Evolutionary conservation across 2,113 vertebrate species (phyloP).

Genomic region (Sorex araneus): DNA sequence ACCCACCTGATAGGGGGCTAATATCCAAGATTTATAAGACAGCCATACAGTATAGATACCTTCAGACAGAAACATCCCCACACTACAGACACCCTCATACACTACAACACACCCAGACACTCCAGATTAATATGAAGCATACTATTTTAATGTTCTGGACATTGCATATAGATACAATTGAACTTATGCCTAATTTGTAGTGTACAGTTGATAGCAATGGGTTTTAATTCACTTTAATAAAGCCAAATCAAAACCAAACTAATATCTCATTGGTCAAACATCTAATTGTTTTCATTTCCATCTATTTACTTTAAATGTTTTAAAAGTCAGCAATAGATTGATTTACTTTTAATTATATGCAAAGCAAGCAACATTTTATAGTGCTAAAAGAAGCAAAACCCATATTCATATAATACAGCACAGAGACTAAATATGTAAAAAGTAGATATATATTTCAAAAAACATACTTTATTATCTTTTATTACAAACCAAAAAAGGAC

Average conservation of each 20-base stretch:
- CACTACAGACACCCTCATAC: too few relatives aligned
- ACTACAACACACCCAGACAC: too few relatives aligned
- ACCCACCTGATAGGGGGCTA: too few relatives aligned
- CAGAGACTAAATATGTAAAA: neutral
- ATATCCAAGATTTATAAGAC: too few relatives aligned
- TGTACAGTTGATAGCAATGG: neutral
- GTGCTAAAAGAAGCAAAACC: neutral
- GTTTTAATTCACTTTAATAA: too few relatives aligned
- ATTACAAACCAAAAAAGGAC: neutral
- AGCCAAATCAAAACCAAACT: neutral
- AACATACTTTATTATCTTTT: neutral
- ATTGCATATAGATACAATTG: neutral
- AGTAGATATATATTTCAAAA: neutral
- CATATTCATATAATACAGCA: neutral
- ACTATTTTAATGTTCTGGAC: too few relatives aligned
- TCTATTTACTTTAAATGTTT: neutral
- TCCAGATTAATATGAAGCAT: too few relatives aligned
- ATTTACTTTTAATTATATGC: neutral
- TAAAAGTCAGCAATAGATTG: neutral
- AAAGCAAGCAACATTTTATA: neutral
- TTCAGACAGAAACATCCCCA: too few relatives aligned
- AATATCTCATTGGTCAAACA: neutral
- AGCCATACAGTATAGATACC: too few relatives aligned
- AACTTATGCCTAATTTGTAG: neutral
- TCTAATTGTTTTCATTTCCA: neutral